Base-by-base conservation (phyloP, 2,797 vertebrate genomes). In the Crypturellus tataupa region DNA sequence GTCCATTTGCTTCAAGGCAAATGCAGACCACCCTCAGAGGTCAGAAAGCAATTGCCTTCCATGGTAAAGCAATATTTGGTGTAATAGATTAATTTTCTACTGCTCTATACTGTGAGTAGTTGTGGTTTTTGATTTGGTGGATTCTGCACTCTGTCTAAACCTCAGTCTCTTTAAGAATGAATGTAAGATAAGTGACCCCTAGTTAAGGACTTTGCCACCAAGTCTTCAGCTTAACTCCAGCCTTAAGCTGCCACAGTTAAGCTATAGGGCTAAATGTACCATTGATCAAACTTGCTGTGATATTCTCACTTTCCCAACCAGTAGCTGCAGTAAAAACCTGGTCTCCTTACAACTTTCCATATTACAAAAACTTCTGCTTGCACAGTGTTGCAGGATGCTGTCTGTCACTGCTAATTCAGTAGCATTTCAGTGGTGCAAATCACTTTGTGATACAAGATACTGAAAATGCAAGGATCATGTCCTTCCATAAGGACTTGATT, bases 41-140 rank as follows among this genome's bases (percentile, higher is more conserved):
- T 79, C 77, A 89, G 72, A 85, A 91, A 89, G 63, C 40, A 92
- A 65, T 85, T 78, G 81, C 17, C 59, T 83, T 82, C 81, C 12
- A 3, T 59, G 40, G 23, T 69, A 62, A 79, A 85, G 63, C 55
- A 73, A 78, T 85, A 62, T 19, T 81, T 33, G 17, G 27, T 62
- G 51, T 49, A 85, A 91, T 77, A 82, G 56, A 81, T 88, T 91
- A 12, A 77, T 84, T 95, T 90, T 80, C 35, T 31, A 73, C 25
- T 46, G 18, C 35, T 64, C 73, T 47, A 12, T 55, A 7, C 46
- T 47, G 25, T 68, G n/a, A 25, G 46, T 60, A 87, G 37, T 23
- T 25, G 6, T 55, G 37, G 27, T 14, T 79, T 79, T n/a, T 67
- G 31, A 31, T 67, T 56, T 14, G 8, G 25, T 86, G 33, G 12